A percentile compares a stretch with the other conserved stretches of the same genome.
phyloP scores from a whole-genome alignment of 2,797 vertebrate genomes.

The Acanthurus leucopareius region DNA sequence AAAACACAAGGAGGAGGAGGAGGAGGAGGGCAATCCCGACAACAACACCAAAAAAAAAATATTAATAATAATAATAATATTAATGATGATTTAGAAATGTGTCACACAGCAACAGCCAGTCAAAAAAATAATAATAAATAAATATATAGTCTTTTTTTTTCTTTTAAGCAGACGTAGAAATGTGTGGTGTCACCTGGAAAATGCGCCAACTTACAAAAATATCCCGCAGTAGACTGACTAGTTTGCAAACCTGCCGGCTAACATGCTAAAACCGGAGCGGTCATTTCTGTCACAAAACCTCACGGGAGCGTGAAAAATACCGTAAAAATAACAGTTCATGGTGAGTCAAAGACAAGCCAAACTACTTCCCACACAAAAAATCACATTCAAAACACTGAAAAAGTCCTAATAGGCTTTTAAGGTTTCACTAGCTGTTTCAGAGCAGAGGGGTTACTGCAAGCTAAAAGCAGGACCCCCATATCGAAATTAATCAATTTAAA shows the following conservation, averaged over 20 bases:
- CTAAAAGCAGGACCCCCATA: constrained; percentile 54
- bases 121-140: constrained; percentile 23
- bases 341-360: constrained; percentile 46
- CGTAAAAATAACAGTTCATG: constrained; percentile 58
- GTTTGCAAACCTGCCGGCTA: constrained; percentile 37
- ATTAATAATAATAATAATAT: background rate
- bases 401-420: constrained; percentile 54
- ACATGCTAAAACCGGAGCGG: constrained; percentile 20
- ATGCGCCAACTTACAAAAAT: constrained; percentile 56
- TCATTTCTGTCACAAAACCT: constrained; percentile 39
- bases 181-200: constrained; percentile 56
- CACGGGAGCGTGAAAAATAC: constrained; percentile 42
- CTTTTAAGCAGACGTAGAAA: constrained; percentile 11
- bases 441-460: constrained; percentile 46
- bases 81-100: constrained; percentile 8
- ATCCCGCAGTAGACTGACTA: constrained; percentile 48
- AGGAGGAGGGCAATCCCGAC: constrained; percentile 16
- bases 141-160: background rate
- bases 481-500: constrained; percentile 45
- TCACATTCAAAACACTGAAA: background rate
- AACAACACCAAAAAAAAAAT: background rate
- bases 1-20: no score
- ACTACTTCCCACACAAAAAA: constrained; percentile 53
- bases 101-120: constrained; percentile 8
- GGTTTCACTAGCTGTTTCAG: constrained; percentile 50